These are phyloP conservation scores for Emydura subglobosa DNA, from an alignment of 2,113 vertebrate genomes.

Conservation along the genomic window DNA sequence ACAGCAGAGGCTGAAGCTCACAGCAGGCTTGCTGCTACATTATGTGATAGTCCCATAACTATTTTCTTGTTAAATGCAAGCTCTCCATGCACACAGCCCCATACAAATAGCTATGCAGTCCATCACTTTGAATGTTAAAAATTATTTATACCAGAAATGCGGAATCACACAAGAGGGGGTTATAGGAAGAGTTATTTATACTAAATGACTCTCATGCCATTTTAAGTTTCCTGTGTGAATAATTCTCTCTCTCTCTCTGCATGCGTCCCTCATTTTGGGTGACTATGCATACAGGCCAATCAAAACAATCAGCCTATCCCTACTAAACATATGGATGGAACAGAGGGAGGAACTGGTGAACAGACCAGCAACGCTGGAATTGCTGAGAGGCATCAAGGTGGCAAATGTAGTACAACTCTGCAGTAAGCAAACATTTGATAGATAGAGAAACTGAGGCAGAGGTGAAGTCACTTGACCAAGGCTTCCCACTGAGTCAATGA, in stretches of 20 bases:
- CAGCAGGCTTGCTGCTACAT: background rate
- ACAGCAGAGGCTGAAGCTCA: background rate
- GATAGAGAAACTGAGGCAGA: slow-evolving; percentile 8
- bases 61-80: background rate
- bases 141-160: too few species aligned
- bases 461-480: background rate
- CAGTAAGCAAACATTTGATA: background rate
- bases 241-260: too few species aligned
- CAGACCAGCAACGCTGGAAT: background rate
- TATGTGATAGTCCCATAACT: background rate
- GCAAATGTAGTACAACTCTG: background rate
- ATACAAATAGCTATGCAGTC: background rate
- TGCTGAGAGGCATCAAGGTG: background rate
- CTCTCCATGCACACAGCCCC: background rate
- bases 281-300: background rate
- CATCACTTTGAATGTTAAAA: background rate
- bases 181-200: background rate
- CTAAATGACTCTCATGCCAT: background rate
- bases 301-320: background rate
- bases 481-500: slow-evolving; percentile 5
- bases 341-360: background rate
- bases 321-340: background rate
- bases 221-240: background rate
- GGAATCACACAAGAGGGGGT: background rate
- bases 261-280: too few species aligned